Evolutionary conservation across 2,113 vertebrate species (phyloP).

Genomic region (Channa argus): DNA sequence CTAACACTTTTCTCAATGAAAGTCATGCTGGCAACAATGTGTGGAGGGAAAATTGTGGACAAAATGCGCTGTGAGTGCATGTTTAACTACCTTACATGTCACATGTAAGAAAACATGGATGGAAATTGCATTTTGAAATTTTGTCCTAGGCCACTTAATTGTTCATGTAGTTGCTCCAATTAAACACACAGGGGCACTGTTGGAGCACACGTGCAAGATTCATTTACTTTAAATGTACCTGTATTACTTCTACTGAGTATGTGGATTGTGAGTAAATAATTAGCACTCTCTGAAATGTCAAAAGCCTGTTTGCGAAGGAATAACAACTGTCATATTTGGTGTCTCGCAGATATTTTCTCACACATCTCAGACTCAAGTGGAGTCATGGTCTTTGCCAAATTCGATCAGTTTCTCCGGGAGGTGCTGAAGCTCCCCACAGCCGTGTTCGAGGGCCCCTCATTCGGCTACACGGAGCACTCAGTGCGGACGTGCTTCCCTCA

Average conservation of each 20-base stretch:
- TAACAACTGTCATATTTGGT: constrained; percentile 10
- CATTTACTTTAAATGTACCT: neutral
- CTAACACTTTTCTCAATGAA: constrained; percentile 98
- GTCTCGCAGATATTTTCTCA: constrained; percentile 93
- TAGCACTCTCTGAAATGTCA: constrained; percentile 12
- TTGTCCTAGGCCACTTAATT: neutral
- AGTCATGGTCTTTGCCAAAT: constrained; percentile 91
- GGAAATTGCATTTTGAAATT: neutral
- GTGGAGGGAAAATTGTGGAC: constrained; percentile 97
- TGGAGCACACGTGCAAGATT: neutral
- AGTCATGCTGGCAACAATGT: constrained; percentile 97
- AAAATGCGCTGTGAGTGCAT: constrained; percentile 94
- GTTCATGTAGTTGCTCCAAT: constrained; percentile 38
- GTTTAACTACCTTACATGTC: neutral
- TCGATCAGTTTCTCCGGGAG: constrained; percentile 94
- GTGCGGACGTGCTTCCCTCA: constrained; percentile 93
- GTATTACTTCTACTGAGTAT: neutral
- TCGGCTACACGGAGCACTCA: constrained; percentile 96
- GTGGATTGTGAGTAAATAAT: constrained; percentile 12
- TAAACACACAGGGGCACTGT: constrained; percentile 57
- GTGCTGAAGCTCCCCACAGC: constrained; percentile 95
- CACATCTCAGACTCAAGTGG: constrained; percentile 95
- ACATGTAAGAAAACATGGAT: neutral
- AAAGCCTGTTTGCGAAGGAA: constrained; percentile 6
- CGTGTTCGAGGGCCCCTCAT: constrained; percentile 96